phyloP scores from a whole-genome alignment of 2,113 vertebrate species.

The Lophochroa leadbeateri region DNA sequence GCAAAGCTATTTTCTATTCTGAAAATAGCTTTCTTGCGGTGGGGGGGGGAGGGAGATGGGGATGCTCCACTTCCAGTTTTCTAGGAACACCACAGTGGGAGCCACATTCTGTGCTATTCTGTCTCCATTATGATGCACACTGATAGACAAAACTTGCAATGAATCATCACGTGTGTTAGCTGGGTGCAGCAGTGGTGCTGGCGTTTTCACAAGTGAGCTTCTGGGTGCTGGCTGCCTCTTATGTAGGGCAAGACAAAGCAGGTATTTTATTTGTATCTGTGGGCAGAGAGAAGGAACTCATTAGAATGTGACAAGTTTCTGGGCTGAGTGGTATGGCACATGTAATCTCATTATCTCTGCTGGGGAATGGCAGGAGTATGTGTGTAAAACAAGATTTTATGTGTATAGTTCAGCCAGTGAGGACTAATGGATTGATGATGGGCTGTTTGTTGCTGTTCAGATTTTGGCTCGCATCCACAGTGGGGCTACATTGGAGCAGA shows the following conservation, averaged over 20 bases:
- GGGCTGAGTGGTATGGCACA: not conserved
- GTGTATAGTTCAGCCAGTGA: conserved; percentile 25
- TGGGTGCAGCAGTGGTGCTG: not conserved
- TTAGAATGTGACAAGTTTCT: conserved; percentile 66
- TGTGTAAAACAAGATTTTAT: conserved; percentile 66
- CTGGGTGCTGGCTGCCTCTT: not conserved
- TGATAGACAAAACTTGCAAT: not conserved
- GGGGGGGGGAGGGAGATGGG: no score
- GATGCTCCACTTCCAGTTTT: not conserved
- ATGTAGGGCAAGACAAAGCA: not conserved
- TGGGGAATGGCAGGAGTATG: conserved; percentile 42
- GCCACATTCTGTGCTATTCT: not conserved
- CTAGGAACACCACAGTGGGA: not conserved
- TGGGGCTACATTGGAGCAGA: not conserved
- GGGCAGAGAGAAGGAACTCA: conserved; percentile 25
- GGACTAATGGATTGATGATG: conserved; percentile 57
- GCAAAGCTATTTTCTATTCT: not conserved
- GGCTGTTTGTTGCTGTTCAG: conserved; percentile 38
- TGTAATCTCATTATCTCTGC: conserved; percentile 69
- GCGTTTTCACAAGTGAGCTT: accelerated
- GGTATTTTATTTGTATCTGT: conserved; percentile 21
- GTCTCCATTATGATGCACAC: not conserved
- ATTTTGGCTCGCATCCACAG: conserved; percentile 19
- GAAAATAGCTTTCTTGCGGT: not conserved
- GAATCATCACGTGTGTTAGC: not conserved